Conservation (phyloP, 2,797 vertebrate genomes). For the Stomatorhinus walkeri region DNA sequence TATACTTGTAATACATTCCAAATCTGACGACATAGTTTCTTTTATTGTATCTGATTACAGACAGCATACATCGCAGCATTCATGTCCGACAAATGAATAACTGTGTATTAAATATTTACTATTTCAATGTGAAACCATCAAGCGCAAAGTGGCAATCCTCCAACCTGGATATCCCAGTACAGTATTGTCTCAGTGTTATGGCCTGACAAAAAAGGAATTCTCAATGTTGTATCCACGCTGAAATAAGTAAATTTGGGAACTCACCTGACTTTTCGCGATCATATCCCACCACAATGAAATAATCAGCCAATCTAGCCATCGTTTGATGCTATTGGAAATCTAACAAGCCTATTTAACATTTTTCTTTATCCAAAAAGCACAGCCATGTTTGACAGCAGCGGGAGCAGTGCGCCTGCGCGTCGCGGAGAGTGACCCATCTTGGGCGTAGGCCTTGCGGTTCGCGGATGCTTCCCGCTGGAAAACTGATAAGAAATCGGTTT, state of each 20-base stretch:
- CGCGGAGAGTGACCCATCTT: slow-evolving; percentile 44
- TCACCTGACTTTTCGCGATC: slow-evolving; percentile 90
- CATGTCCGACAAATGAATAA: slow-evolving; percentile 29
- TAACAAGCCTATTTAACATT: slow-evolving; percentile 83
- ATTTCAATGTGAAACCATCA: slow-evolving; percentile 27
- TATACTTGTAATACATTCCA: not conserved
- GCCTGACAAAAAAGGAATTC: slow-evolving; percentile 46
- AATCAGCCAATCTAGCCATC: slow-evolving; percentile 93
- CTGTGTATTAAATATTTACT: not conserved
- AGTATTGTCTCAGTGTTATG: slow-evolving; percentile 37
- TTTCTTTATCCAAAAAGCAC: slow-evolving; percentile 75
- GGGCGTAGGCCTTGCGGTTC: slow-evolving; percentile 60
- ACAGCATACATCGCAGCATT: not conserved
- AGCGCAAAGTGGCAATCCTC: slow-evolving; percentile 44
- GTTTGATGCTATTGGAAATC: slow-evolving; percentile 61
- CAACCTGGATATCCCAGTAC: slow-evolving; percentile 48
- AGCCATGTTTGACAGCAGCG: slow-evolving; percentile 93
- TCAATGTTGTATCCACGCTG: slow-evolving; percentile 23
- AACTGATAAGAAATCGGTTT: not conserved
- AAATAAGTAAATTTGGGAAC: slow-evolving; percentile 36
- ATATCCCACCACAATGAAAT: slow-evolving; percentile 92
- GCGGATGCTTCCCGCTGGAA: not conserved
- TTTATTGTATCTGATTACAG: not conserved
- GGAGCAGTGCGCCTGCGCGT: slow-evolving; percentile 77
- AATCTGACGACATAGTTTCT: not conserved